phyloP scores from a whole-genome alignment of 2,113 vertebrate species.

The Centropus bengalensis region DNA sequence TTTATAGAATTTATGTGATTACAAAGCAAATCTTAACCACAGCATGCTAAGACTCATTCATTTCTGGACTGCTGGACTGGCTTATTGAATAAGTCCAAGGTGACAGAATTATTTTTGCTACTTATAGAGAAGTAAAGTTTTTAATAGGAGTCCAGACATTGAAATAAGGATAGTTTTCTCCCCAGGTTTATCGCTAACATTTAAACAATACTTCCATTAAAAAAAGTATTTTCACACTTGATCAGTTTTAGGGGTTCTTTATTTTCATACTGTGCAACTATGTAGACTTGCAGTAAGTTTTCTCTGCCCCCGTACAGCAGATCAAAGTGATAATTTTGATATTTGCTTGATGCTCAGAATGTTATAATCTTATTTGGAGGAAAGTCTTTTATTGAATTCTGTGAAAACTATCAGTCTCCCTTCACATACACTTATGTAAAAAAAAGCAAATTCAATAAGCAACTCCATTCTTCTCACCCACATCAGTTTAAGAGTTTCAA shows the following conservation, averaged over 20 bases:
- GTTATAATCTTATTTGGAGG: neutral
- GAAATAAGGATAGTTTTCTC: conserved; percentile 17
- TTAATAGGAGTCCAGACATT: neutral
- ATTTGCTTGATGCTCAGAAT: conserved; percentile 17
- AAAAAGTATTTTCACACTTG: conserved; percentile 19
- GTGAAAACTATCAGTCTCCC: neutral
- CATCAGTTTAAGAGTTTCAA: neutral
- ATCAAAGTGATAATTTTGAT: conserved; percentile 4
- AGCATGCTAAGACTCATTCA: neutral
- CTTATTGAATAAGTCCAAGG: conserved; percentile 34
- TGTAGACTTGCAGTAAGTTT: neutral
- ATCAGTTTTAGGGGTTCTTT: conserved; percentile 37
- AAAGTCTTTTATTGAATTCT: neutral
- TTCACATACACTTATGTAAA: neutral
- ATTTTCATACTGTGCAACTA: conserved; percentile 39
- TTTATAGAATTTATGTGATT: conserved; percentile 15
- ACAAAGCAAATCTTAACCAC: neutral
- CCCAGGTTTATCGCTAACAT: conserved; percentile 17
- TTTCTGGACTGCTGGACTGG: conserved; percentile 31
- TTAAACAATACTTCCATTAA: conserved; percentile 34
- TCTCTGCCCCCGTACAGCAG: neutral
- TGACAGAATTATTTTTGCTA: conserved; percentile 49
- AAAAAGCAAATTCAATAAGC: neutral
- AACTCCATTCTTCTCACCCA: neutral
- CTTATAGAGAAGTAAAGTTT: conserved; percentile 21